These are phyloP conservation scores for Cerastis rubricosa DNA, from an alignment of 2,888 invertebrate species.

Conservation along the genomic window DNA sequence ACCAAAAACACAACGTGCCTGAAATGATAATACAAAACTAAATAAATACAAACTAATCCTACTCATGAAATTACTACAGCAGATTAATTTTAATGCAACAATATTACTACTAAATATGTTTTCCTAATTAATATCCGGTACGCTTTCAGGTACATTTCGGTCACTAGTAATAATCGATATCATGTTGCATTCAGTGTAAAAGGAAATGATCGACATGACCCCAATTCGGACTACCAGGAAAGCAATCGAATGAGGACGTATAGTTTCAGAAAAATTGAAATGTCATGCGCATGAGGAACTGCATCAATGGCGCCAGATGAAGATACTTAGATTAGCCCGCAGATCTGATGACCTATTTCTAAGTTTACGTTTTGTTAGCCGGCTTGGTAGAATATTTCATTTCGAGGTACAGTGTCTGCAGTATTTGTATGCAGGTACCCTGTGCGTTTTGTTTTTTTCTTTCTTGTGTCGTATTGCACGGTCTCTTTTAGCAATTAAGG, in stretches of 20 bases:
- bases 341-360: conserved; percentile 37
- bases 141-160: conserved; percentile 55
- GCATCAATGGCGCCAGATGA: conserved; percentile 56
- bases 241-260: conserved; percentile 27
- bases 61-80: conserved; percentile 3
- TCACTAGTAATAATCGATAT: conserved; percentile 72
- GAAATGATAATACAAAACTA: conserved; percentile 21
- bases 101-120: conserved; percentile 26
- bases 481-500: not conserved
- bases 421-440: conserved; percentile 14
- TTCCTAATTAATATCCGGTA: conserved; percentile 45
- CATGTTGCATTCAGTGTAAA: conserved; percentile 67
- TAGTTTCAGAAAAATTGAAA: conserved; percentile 47
- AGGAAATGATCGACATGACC: conserved; percentile 80
- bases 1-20: conserved; percentile 22
- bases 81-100: conserved; percentile 33
- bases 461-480: not conserved
- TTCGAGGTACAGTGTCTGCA: not conserved
- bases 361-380: conserved; percentile 13
- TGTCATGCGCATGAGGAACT: conserved; percentile 45
- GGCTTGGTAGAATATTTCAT: conserved; percentile 13
- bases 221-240: conserved; percentile 70
- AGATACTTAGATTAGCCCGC: conserved; percentile 52
- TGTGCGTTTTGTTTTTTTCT: not conserved
- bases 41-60: conserved; percentile 17